These are phyloP conservation scores for Muricea muricata DNA, from an alignment of 92 coral and sea anemone species.

Conservation along the genomic window DNA sequence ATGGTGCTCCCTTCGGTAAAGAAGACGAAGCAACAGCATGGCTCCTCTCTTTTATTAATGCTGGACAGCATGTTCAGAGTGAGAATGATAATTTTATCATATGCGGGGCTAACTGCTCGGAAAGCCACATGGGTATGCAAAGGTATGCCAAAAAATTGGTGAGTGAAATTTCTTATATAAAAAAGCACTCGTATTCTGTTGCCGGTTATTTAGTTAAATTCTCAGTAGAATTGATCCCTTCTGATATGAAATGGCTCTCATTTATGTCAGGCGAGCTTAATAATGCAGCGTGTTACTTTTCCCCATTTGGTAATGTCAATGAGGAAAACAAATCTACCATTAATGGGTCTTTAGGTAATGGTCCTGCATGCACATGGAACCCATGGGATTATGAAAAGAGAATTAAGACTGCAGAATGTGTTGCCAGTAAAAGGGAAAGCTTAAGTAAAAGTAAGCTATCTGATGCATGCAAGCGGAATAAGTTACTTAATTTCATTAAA, in stretches of 20 bases:
- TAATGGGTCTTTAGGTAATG: slow-evolving; percentile 45
- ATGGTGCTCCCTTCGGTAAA: slow-evolving; percentile 50
- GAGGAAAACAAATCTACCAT: slow-evolving; percentile 29
- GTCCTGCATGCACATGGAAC: slow-evolving; percentile 49
- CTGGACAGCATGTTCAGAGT: slow-evolving; percentile 48
- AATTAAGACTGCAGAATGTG: slow-evolving; percentile 47
- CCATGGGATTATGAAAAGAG: slow-evolving; percentile 48
- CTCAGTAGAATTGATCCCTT: slow-evolving; percentile 46
- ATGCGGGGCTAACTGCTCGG: slow-evolving; percentile 2
- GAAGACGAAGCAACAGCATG: slow-evolving; percentile 39
- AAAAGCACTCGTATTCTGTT: slow-evolving; percentile 12
- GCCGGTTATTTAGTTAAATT: slow-evolving; percentile 37
- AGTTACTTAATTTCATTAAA: slow-evolving; percentile 49
- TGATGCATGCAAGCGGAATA: slow-evolving; percentile 58
- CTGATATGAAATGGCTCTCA: slow-evolving; percentile 62
- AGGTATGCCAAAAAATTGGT: slow-evolving; percentile 45
- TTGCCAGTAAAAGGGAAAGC: slow-evolving; percentile 23
- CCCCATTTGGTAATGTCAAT: slow-evolving; percentile 22
- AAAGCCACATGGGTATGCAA: slow-evolving; percentile 53
- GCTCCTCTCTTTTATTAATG: slow-evolving; percentile 44
- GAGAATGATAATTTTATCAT: slow-evolving; percentile 55
- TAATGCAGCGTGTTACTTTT: background rate
- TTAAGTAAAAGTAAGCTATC: slow-evolving; percentile 33
- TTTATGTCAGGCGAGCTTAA: background rate
- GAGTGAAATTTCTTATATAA: slow-evolving; percentile 21